Evolutionary conservation across 2,888 invertebrate genomes (phyloP).

Genomic region (Diploptera punctata): DNA sequence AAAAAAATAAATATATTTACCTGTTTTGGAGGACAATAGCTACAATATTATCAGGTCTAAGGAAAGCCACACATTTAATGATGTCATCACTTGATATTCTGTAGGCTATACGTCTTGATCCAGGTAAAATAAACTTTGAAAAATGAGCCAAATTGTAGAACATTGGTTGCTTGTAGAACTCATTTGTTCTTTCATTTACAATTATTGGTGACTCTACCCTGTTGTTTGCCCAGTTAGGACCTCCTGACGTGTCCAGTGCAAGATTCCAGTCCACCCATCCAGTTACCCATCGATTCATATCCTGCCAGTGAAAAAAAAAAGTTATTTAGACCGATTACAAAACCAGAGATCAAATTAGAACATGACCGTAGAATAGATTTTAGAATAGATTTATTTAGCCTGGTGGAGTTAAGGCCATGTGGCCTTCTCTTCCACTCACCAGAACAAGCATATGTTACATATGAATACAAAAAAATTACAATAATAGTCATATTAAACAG

Average conservation of each 20-base stretch:
- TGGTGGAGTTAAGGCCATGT: too few relatives aligned
- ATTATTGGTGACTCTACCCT: slow-evolving; percentile 82
- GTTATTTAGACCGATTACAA: too few relatives aligned
- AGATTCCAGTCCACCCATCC: slow-evolving; percentile 96
- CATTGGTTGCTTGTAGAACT: slow-evolving; percentile 90
- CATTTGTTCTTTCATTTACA: slow-evolving; percentile 64
- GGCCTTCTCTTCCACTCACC: too few relatives aligned
- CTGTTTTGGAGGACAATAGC: slow-evolving; percentile 34
- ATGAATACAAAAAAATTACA: too few relatives aligned
- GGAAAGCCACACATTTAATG: slow-evolving; percentile 25
- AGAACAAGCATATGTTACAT: too few relatives aligned
- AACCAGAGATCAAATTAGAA: too few relatives aligned
- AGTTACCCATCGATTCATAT: slow-evolving; percentile 73
- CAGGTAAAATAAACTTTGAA: slow-evolving; percentile 30
- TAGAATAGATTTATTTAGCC: too few relatives aligned
- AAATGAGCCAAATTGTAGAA: slow-evolving; percentile 51
- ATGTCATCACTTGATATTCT: background rate
- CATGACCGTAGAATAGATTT: too few relatives aligned
- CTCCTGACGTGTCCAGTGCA: slow-evolving; percentile 73
- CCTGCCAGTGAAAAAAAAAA: slow-evolving; percentile 51
- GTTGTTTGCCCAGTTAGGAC: slow-evolving; percentile 82
- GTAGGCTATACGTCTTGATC: slow-evolving; percentile 13
- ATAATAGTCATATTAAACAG: too few relatives aligned
- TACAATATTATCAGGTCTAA: slow-evolving; percentile 28
- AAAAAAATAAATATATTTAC: too few relatives aligned